phyloP scores from a whole-genome alignment of 2,113 vertebrate genomes.

The Phyllostomus hastatus region DNA sequence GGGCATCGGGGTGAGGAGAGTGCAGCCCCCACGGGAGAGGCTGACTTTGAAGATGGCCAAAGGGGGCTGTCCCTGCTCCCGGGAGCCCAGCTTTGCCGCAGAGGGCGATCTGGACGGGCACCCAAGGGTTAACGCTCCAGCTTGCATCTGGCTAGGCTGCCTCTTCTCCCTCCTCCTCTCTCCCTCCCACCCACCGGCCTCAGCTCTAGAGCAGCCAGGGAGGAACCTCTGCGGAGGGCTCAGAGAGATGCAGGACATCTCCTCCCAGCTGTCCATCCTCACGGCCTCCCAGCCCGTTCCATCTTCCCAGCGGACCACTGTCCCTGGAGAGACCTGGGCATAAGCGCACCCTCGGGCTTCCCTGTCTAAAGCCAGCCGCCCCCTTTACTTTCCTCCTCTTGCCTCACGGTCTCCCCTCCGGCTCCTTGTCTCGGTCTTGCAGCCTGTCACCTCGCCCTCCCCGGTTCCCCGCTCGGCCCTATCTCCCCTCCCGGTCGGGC shows the following conservation, averaged over 20 bases:
- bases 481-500: not conserved
- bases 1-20: not conserved
- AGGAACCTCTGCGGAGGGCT: not conserved
- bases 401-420: not conserved
- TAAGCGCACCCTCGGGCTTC: accelerated
- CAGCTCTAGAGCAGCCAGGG: constrained; percentile 25
- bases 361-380: not conserved
- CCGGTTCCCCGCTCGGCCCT: not conserved
- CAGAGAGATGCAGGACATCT: not conserved
- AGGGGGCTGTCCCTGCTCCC: not conserved
- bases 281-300: not conserved
- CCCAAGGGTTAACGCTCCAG: constrained; percentile 47
- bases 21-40: not conserved
- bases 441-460: not conserved
- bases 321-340: not conserved
- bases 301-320: not conserved
- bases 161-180: constrained; percentile 1
- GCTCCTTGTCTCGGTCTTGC: not conserved
- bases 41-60: not conserved
- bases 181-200: constrained; percentile 26
- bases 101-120: not conserved
- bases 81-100: not conserved
- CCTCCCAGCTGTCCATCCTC: not conserved
- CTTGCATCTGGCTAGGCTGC: constrained; percentile 25
- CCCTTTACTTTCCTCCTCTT: not conserved